phyloP scores from a whole-genome alignment of 2,888 invertebrate species.

The Oxytorus armatus region DNA sequence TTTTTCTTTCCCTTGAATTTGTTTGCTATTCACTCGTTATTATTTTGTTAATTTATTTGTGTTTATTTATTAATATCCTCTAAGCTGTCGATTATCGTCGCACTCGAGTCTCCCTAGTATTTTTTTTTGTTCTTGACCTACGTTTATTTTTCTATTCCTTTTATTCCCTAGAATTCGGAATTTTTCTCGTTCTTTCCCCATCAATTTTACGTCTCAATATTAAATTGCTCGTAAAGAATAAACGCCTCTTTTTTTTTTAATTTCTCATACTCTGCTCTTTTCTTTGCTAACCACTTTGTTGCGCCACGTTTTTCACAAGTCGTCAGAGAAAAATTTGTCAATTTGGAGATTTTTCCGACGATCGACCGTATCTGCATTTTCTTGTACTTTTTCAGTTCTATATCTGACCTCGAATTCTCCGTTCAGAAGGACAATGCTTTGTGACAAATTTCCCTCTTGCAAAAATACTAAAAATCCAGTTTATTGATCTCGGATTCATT shows the following conservation, averaged over 20 bases:
- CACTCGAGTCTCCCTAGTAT: slow-evolving; percentile 34
- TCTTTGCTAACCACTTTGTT: background rate
- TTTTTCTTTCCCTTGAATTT: slow-evolving; percentile 51
- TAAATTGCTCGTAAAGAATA: background rate
- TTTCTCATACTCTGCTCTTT: background rate
- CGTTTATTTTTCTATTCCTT: slow-evolving; percentile 4
- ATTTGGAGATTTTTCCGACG: background rate
- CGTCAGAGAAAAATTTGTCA: background rate
- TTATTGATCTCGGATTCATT: background rate
- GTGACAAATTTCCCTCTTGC: background rate
- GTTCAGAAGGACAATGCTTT: background rate
- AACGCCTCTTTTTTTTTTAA: background rate
- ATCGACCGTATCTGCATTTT: slow-evolving; percentile 1
- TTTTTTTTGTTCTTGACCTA: slow-evolving; percentile 6
- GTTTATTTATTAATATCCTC: slow-evolving; percentile 29
- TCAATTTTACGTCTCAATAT: background rate
- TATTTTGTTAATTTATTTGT: slow-evolving; percentile 1
- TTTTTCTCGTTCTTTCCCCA: background rate
- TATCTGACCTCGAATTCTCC: slow-evolving; percentile 22
- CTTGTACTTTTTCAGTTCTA: slow-evolving; percentile 48
- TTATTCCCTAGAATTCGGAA: slow-evolving; percentile 8
- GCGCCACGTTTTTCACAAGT: background rate
- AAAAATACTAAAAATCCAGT: background rate
- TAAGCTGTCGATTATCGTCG: slow-evolving; percentile 63
- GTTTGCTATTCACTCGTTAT: slow-evolving; percentile 8